Evolutionary conservation across 2,888 invertebrate genomes (phyloP).

Genomic region (Xylocampa areola): DNA sequence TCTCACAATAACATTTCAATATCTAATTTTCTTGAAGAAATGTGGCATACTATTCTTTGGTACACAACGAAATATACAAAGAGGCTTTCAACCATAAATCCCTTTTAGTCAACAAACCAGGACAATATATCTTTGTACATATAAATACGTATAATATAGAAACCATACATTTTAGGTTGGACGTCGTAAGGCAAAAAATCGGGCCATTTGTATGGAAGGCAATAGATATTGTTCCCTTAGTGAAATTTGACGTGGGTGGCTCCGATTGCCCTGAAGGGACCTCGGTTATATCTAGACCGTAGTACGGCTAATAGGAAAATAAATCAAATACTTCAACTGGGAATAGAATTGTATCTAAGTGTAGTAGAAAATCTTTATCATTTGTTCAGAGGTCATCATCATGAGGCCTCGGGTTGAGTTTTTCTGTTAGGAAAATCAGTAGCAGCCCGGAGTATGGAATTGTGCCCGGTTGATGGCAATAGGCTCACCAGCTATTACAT

Average conservation of each 20-base stretch:
- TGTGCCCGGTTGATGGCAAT: too few relatives aligned
- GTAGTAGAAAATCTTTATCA: background rate
- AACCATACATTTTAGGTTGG: background rate
- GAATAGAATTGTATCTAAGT: background rate
- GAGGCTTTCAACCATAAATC: background rate
- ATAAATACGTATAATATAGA: background rate
- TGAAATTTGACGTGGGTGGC: conserved; percentile 10
- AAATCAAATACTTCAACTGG: conserved; percentile 2
- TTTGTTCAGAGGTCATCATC: too few relatives aligned
- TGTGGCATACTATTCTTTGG: background rate
- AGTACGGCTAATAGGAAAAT: background rate
- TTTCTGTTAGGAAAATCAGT: too few relatives aligned
- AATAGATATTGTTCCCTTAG: conserved; percentile 8
- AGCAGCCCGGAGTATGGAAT: too few relatives aligned
- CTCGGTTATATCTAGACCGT: background rate
- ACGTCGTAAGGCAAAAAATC: background rate
- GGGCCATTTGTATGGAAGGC: background rate
- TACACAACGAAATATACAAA: background rate
- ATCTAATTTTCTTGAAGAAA: background rate
- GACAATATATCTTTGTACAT: conserved; percentile 1
- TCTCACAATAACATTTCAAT: too few relatives aligned
- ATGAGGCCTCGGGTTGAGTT: too few relatives aligned
- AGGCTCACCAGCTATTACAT: too few relatives aligned
- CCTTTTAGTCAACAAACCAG: conserved; percentile 7
- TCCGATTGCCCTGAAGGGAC: background rate